phyloP scores from a whole-genome alignment of 2,113 vertebrate genomes.

The Prunella fulvescens region DNA sequence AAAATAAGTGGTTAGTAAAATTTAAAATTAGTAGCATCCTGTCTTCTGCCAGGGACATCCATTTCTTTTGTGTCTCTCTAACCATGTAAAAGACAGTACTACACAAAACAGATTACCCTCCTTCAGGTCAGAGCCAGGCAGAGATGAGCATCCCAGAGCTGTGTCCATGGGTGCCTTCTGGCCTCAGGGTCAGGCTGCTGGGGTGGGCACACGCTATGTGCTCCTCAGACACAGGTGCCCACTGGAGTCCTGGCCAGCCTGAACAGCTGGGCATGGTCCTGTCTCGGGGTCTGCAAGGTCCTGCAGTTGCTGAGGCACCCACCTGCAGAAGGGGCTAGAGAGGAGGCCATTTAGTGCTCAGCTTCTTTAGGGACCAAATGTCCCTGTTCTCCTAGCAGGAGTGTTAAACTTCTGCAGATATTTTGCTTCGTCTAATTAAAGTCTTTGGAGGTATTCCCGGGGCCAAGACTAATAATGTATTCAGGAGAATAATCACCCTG shows the following conservation, averaged over 20 bases:
- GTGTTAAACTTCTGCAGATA: constrained; percentile 40
- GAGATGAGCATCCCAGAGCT: background rate
- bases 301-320: rapidly evolving
- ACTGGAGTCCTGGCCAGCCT: background rate
- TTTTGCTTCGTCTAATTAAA: constrained; percentile 69
- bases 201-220: background rate
- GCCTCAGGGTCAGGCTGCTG: background rate
- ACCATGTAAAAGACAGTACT: background rate
- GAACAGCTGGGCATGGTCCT: rapidly evolving
- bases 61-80: background rate
- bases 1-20: background rate
- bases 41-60: background rate
- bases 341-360: background rate
- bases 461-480: constrained; percentile 61
- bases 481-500: constrained; percentile 53
- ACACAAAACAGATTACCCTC: rapidly evolving
- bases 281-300: background rate
- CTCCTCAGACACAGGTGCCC: background rate
- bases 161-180: rapidly evolving
- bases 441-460: constrained; percentile 55
- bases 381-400: background rate
- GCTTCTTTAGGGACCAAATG: background rate
- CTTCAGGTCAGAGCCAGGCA: background rate
- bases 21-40: background rate
- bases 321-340: background rate